phyloP scores from a whole-genome alignment of 2,888 invertebrate genomes.

The Trisateles emortualis region DNA sequence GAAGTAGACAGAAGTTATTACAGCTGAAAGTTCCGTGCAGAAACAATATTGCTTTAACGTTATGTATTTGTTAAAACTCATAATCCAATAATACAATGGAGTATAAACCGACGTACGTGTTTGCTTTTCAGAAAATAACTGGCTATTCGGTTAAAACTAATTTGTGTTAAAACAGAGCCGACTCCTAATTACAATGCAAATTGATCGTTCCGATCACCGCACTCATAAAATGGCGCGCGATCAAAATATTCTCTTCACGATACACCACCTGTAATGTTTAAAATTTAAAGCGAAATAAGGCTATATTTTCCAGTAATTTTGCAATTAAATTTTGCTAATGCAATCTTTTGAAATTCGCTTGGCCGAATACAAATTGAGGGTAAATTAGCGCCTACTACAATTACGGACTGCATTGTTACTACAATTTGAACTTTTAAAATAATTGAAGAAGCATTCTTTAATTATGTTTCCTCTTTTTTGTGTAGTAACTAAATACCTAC shows the following conservation, averaged over 20 bases:
- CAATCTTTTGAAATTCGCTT: constrained; percentile 29
- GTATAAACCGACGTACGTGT: constrained; percentile 52
- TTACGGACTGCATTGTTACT: constrained; percentile 3
- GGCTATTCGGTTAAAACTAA: constrained; percentile 70
- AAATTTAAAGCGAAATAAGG: constrained; percentile 41
- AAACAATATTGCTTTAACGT: constrained; percentile 29
- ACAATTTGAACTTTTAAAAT: neutral
- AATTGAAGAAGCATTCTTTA: neutral
- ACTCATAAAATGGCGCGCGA: constrained; percentile 70
- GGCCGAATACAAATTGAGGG: constrained; percentile 11
- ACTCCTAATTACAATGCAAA: constrained; percentile 83
- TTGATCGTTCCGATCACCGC: constrained; percentile 76
- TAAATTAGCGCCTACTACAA: constrained; percentile 13
- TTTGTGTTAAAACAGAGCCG: constrained; percentile 77
- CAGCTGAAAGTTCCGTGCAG: constrained; percentile 19
- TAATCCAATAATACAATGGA: constrained; percentile 47
- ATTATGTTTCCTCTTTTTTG: neutral
- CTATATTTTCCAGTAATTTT: constrained; percentile 39
- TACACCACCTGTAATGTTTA: constrained; percentile 33
- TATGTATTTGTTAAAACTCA: constrained; percentile 41
- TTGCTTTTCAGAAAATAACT: constrained; percentile 59
- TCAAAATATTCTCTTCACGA: constrained; percentile 55
- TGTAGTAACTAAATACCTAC: neutral
- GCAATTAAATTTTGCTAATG: constrained; percentile 19
- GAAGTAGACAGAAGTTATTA: constrained; percentile 9